Evolutionary conservation across 2,888 invertebrate genomes (phyloP).

Genomic region (Colletes collaris): DNA sequence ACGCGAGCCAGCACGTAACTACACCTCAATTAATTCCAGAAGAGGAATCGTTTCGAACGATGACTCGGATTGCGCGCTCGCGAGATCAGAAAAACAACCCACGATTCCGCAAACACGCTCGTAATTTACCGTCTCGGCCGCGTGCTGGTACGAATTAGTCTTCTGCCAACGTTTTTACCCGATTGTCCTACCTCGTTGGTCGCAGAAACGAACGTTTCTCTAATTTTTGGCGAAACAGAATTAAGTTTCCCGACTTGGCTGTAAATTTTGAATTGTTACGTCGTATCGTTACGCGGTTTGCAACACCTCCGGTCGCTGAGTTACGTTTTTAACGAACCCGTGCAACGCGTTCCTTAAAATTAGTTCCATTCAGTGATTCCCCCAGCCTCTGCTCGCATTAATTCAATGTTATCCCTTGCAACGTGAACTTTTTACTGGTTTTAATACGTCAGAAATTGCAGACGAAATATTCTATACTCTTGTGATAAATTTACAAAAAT

Average conservation of each 20-base stretch:
- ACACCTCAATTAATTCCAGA: conserved; percentile 24
- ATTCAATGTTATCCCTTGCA: conserved; percentile 2
- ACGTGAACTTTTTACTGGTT: no score
- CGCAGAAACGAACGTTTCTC: background rate
- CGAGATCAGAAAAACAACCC: conserved; percentile 25
- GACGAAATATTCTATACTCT: no score
- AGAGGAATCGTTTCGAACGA: conserved; percentile 17
- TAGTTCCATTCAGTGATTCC: conserved; percentile 33
- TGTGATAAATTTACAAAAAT: no score
- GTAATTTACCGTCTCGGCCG: conserved; percentile 18
- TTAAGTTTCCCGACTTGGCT: no score
- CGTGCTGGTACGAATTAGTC: conserved; percentile 10
- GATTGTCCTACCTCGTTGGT: background rate
- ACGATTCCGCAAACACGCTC: background rate
- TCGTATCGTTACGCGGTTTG: conserved; percentile 38
- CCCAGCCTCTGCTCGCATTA: background rate
- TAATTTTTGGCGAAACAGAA: conserved; percentile 1
- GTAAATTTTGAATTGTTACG: conserved; percentile 12
- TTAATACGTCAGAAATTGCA: no score
- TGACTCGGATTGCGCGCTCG: conserved; percentile 16
- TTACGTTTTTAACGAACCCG: conserved; percentile 20
- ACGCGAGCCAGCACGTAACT: conserved; percentile 32
- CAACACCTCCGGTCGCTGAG: conserved; percentile 11
- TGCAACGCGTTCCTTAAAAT: conserved; percentile 39
- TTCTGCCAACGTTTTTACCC: conserved; percentile 21